These are phyloP conservation scores for Oithona nana DNA, from an alignment of 2,888 invertebrate genomes.

Conservation along the genomic window DNA sequence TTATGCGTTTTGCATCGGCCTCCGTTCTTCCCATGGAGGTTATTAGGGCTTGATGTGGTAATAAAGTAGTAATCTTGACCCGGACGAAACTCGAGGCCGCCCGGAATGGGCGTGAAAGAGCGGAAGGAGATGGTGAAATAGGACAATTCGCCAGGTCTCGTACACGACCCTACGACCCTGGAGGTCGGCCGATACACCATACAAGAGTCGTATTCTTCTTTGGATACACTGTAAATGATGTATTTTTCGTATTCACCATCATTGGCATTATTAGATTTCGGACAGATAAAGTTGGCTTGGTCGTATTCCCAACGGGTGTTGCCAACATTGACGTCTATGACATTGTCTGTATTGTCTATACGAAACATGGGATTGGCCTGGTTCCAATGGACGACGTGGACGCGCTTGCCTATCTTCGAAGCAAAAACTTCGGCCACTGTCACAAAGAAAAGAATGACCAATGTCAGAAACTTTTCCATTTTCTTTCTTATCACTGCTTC, in stretches of 20 bases:
- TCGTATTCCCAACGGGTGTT: conserved; percentile 83
- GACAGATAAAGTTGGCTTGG: conserved; percentile 87
- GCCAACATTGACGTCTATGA: conserved; percentile 83
- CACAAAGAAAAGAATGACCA: no score
- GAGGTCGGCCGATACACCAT: conserved; percentile 84
- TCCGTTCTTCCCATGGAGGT: conserved; percentile 71
- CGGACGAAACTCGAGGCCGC: conserved; percentile 77
- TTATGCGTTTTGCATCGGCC: conserved; percentile 76
- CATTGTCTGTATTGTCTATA: conserved; percentile 91
- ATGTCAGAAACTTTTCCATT: no score
- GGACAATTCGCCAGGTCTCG: conserved; percentile 80
- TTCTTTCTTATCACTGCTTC: no score
- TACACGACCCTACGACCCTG: conserved; percentile 82
- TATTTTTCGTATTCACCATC: conserved; percentile 29
- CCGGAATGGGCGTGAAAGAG: conserved; percentile 86
- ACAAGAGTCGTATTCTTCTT: conserved; percentile 89
- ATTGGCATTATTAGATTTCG: conserved; percentile 25
- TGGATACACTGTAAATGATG: conserved; percentile 43
- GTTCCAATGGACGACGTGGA: conserved; percentile 16
- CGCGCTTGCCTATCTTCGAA: no score
- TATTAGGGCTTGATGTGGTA: conserved; percentile 74
- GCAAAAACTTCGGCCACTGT: no score
- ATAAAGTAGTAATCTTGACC: conserved; percentile 88
- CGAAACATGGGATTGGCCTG: conserved; percentile 39
- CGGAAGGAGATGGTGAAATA: conserved; percentile 90